Conservation (phyloP, 2,113 vertebrate species). For the Silurus meridionalis region DNA sequence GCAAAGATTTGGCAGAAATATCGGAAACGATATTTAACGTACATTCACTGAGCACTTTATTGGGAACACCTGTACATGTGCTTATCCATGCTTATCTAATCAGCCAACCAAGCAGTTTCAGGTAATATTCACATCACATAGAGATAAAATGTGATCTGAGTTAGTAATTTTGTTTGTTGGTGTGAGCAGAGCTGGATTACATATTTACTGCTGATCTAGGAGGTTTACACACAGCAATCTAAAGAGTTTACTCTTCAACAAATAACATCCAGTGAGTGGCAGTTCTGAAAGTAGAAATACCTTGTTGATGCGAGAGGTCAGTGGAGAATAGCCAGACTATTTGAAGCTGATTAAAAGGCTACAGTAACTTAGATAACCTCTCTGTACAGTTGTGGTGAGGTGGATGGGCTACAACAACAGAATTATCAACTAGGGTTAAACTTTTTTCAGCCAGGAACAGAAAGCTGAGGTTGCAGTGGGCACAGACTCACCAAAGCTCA, state of each 20-base stretch:
- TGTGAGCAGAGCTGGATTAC: neutral
- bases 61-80: neutral
- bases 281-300: neutral
- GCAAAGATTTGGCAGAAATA: neutral
- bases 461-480: neutral
- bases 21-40: too few species aligned
- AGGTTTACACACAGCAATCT: neutral
- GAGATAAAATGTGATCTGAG: neutral
- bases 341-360: neutral
- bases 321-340: neutral
- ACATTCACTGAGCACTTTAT: neutral
- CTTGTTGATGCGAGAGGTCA: neutral
- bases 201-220: neutral
- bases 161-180: neutral
- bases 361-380: neutral
- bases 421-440: neutral
- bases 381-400: neutral
- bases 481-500: neutral
- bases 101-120: neutral
- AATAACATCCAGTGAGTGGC: neutral
- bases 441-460: neutral
- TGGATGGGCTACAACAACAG: neutral
- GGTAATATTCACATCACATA: neutral
- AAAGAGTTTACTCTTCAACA: neutral
- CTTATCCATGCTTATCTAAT: neutral